Evolutionary conservation across 2,113 vertebrate genomes (phyloP).

Genomic region (Lycocorax pyrrhopterus): DNA sequence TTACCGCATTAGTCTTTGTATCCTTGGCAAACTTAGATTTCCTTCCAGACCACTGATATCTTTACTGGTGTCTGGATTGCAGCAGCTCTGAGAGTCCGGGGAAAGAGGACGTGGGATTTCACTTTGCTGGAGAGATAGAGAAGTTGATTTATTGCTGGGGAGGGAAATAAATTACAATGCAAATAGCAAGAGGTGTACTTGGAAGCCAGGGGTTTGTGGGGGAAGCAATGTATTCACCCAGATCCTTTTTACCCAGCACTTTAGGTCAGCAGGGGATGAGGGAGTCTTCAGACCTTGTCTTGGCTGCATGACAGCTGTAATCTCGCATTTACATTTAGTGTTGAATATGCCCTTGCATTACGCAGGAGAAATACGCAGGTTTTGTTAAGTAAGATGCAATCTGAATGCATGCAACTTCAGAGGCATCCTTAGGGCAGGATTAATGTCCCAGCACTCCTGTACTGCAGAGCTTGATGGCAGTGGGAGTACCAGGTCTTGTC

Average conservation of each 20-base stretch:
- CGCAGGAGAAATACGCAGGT: background rate
- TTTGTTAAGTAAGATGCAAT: slow-evolving; percentile 5
- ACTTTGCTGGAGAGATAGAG: background rate
- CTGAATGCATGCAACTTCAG: background rate
- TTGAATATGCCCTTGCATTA: background rate
- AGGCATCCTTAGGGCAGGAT: slow-evolving; percentile 11
- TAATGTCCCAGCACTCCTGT: background rate
- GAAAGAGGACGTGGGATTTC: background rate
- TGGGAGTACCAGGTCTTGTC: background rate
- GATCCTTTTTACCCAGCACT: background rate
- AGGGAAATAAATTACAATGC: background rate
- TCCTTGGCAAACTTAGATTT: background rate
- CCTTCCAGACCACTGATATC: background rate
- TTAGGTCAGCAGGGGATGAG: background rate
- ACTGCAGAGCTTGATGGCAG: background rate
- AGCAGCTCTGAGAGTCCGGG: background rate
- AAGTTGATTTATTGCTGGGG: background rate
- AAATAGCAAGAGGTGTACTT: background rate
- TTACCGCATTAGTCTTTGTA: background rate
- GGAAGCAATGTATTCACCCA: background rate
- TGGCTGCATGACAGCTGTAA: background rate
- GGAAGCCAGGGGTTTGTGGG: background rate
- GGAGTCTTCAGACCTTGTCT: background rate
- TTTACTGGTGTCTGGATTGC: background rate
- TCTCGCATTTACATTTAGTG: background rate